Conservation (phyloP, 2,113 vertebrate genomes). For the Myanophis thanlyinensis region DNA sequence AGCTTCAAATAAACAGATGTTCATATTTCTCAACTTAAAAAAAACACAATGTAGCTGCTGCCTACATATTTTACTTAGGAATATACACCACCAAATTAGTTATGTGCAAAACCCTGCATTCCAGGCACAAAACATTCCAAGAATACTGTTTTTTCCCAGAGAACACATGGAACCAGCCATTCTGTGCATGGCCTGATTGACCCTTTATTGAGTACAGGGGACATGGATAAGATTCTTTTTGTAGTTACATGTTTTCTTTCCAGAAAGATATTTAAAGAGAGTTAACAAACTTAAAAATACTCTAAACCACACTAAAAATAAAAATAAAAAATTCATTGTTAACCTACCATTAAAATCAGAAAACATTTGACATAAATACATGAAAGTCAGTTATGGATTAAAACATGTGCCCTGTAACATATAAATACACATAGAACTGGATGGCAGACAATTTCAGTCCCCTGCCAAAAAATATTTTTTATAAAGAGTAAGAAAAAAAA, state of each 20-base stretch:
- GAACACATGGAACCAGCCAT: not conserved
- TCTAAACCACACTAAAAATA: not conserved
- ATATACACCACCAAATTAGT: not conserved
- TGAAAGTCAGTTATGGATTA: slow-evolving; percentile 53
- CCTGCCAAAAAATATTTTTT: slow-evolving; percentile 57
- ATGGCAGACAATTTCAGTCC: slow-evolving; percentile 45
- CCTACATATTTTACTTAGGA: not conserved
- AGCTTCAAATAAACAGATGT: not conserved
- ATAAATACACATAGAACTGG: slow-evolving; percentile 51
- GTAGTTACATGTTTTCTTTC: not conserved
- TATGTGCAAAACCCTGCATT: not conserved
- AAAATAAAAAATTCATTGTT: not conserved
- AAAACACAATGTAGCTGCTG: not conserved
- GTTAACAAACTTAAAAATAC: not conserved
- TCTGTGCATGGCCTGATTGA: not conserved
- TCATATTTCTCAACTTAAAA: not conserved
- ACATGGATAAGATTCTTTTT: not conserved
- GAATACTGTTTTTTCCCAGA: not conserved
- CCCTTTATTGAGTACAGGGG: not conserved
- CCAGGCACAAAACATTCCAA: not conserved
- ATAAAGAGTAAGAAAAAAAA: slow-evolving; percentile 63
- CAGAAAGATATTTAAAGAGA: not conserved
- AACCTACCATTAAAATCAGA: not conserved
- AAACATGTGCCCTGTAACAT: slow-evolving; percentile 51
- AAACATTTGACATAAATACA: slow-evolving; percentile 51